Percentiles rank a stretch among this genome's conserved stretches.
Evolutionary conservation across 2,888 invertebrate species (phyloP).

Genomic region (Erebia ligea): DNA sequence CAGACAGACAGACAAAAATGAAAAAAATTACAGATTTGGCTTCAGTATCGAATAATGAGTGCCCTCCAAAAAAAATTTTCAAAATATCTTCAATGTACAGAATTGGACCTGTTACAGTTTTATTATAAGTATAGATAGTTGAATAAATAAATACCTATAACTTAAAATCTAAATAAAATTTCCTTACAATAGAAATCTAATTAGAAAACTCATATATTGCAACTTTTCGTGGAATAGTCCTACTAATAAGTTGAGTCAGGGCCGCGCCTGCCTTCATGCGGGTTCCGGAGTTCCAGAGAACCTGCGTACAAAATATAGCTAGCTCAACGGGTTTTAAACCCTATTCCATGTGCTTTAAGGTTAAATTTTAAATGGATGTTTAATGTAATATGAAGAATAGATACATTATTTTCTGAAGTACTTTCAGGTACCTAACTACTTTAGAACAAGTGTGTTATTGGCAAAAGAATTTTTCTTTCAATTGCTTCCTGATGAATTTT

Average conservation of each 20-base stretch:
- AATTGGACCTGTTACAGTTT: no score
- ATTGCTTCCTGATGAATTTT: not conserved
- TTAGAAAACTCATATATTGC: constrained; percentile 7
- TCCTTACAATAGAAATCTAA: not conserved
- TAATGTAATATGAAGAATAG: constrained; percentile 29
- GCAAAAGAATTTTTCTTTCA: not conserved
- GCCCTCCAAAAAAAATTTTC: no score
- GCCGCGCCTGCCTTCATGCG: constrained; percentile 60
- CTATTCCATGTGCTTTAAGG: not conserved
- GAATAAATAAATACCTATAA: no score
- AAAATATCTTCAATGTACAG: no score
- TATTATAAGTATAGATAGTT: no score
- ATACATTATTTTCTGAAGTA: constrained; percentile 27
- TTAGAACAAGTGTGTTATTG: constrained; percentile 13
- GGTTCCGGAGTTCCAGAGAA: constrained; percentile 65
- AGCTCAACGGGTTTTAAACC: not conserved
- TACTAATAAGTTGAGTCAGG: constrained; percentile 62
- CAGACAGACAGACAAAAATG: no score
- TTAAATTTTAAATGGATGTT: not conserved
- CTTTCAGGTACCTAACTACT: not conserved
- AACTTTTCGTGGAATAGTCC: constrained; percentile 44
- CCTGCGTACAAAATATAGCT: constrained; percentile 33
- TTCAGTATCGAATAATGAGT: no score
- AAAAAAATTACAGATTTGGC: no score
- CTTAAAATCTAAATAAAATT: no score